Percentiles rank a stretch among this genome's conserved stretches.
These are phyloP conservation scores for Lagopus leucura DNA, from an alignment of 2,113 vertebrate species.

Conservation along the genomic window DNA sequence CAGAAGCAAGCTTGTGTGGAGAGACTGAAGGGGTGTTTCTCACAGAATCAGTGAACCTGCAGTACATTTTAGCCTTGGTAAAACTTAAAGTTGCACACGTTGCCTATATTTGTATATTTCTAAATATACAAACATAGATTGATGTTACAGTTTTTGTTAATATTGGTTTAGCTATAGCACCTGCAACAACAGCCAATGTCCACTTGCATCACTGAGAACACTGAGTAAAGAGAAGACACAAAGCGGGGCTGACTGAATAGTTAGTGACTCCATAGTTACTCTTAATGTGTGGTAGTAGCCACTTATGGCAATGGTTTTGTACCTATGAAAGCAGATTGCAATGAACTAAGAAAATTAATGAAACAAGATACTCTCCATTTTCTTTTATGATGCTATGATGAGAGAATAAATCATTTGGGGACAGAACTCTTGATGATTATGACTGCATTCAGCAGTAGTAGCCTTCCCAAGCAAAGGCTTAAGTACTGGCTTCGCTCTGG, in stretches of 20 bases:
- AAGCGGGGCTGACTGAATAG: neutral
- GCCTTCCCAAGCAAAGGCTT: neutral
- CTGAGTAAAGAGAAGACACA: neutral
- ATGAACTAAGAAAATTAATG: neutral
- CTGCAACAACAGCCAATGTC: neutral
- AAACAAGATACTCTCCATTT: neutral
- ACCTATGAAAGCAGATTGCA: neutral
- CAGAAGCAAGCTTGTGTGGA: neutral
- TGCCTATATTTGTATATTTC: neutral
- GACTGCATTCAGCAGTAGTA: neutral
- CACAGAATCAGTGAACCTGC: neutral
- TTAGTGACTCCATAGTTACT: neutral
- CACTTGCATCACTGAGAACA: neutral
- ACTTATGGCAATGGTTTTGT: neutral
- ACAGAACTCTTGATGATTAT: neutral
- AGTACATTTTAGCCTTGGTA: neutral
- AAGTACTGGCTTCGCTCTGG: neutral
- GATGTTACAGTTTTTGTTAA: neutral
- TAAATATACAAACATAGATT: neutral
- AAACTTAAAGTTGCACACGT: neutral
- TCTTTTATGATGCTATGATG: neutral
- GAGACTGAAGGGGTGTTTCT: neutral
- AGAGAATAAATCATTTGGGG: neutral
- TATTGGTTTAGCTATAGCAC: neutral
- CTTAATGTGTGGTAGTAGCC: neutral